Evolutionary conservation across 2,113 vertebrate genomes (phyloP).

Genomic region (Delphinus delphis): DNA sequence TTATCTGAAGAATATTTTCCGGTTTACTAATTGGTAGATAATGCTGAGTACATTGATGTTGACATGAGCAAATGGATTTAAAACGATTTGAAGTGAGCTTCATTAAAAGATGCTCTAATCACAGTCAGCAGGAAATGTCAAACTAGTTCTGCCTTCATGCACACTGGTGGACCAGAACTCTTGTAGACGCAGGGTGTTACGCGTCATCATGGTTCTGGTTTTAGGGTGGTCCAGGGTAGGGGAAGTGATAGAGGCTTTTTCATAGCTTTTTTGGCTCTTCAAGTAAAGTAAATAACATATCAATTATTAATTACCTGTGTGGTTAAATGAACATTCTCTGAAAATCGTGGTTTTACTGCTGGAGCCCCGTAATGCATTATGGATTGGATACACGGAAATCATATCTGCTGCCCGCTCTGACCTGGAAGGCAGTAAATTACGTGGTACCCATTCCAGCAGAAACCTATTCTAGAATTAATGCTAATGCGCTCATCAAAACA

Average conservation of each 20-base stretch:
- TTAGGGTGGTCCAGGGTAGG: not conserved
- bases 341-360: constrained; percentile 7
- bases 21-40: constrained; percentile 88
- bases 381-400: not conserved
- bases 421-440: constrained; percentile 35
- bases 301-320: constrained; percentile 35
- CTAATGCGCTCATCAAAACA: constrained; percentile 19
- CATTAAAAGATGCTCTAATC: constrained; percentile 85
- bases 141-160: constrained; percentile 43
- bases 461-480: constrained; percentile 23
- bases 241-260: not conserved
- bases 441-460: not conserved
- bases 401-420: not conserved
- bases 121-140: constrained; percentile 83
- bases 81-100: constrained; percentile 85
- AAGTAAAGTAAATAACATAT: constrained; percentile 24
- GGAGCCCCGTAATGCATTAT: not conserved
- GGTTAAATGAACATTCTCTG: constrained; percentile 43
- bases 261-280: not conserved
- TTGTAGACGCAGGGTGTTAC: not conserved
- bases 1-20: constrained; percentile 87
- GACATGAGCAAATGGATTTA: constrained; percentile 88
- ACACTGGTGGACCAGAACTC: constrained; percentile 3
- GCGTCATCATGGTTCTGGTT: not conserved
- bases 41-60: constrained; percentile 86